Base-by-base conservation (phyloP, 2,888 invertebrate species). In the Cephus spinipes region DNA sequence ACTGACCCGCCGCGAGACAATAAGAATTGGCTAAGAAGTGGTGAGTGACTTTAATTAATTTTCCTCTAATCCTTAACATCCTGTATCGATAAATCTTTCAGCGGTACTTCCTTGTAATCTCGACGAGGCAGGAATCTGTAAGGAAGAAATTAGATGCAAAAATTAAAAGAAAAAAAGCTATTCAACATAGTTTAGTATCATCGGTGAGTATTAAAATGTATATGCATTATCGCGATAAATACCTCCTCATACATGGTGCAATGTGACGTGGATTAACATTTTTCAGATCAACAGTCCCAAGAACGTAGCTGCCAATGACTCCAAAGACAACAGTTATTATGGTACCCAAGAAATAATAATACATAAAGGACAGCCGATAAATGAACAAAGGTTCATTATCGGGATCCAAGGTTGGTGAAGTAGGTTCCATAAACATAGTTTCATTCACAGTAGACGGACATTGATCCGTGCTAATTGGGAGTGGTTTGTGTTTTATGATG, bases 321-420 rank as follows among this genome's bases (percentile, higher is more conserved):
- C 94, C 95, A 12, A 94, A 93, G 4, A 94, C 87, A 0, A 95
- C 91, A 0, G 94, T 93, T 0, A 94, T 92, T 0, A 94, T 84
- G 1, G 94, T 93, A 0, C 95, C 95, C 12, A 95, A 94, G 11
- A 94, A 92, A 0, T 94, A 94, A 86, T 95, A 95, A 91, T 95
- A 95, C 79, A 95, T 94, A 90, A 95, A 95, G 0, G 95, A 94
- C 77, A 96, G 92, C 33, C 93, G 92, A 90, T 94, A 96, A 12
- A 95, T 89, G 68, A 93, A 92, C 79, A 93, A 92, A 4, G 90
- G 87, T 74, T 91, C 89, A 4, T 91, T 90, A 4, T 82, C 78
- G 1, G 79, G 73, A 12, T 71, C 34, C 55, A 77, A 12, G 2
- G 79, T 68, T 30, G 76, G 31, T 15, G 11, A 12, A 23, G 68